These are phyloP conservation scores for Eublepharis macularius DNA, from an alignment of 2,113 vertebrate genomes.

Conservation along the genomic window DNA sequence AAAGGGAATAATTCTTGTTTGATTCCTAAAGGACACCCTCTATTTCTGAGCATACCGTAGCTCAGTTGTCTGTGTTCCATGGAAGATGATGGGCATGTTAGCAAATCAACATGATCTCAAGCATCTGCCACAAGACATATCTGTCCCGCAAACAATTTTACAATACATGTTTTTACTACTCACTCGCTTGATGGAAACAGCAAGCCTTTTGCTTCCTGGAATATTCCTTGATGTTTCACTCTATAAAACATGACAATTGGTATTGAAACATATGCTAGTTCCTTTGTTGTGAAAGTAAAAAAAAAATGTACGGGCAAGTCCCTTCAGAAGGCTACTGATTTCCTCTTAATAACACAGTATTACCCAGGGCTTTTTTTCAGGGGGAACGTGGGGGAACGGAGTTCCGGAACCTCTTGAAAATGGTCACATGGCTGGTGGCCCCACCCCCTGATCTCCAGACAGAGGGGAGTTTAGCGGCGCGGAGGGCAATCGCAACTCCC, in stretches of 20 bases:
- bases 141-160: slow-evolving; percentile 3
- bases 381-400: too few relatives aligned
- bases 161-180: slow-evolving; percentile 11
- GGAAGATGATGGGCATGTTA: slow-evolving; percentile 9
- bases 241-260: not conserved
- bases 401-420: too few relatives aligned
- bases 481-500: too few relatives aligned
- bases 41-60: not conserved
- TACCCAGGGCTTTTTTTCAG: too few relatives aligned
- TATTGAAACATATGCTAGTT: slow-evolving; percentile 51
- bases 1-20: not conserved
- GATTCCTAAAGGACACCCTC: not conserved
- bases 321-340: slow-evolving; percentile 59
- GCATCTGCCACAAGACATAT: slow-evolving; percentile 22
- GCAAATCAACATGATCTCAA: not conserved
- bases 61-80: not conserved
- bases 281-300: slow-evolving; percentile 43
- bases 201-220: slow-evolving; percentile 37
- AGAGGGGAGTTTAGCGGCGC: too few relatives aligned
- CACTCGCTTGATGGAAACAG: slow-evolving; percentile 14
- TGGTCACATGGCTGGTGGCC: too few relatives aligned
- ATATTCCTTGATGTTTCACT: slow-evolving; percentile 43
- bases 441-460: too few relatives aligned
- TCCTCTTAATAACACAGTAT: slow-evolving; percentile 47
- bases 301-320: slow-evolving; percentile 64